Evolutionary conservation across 2,888 invertebrate genomes (phyloP).

Genomic region (Argyra leucocephala): DNA sequence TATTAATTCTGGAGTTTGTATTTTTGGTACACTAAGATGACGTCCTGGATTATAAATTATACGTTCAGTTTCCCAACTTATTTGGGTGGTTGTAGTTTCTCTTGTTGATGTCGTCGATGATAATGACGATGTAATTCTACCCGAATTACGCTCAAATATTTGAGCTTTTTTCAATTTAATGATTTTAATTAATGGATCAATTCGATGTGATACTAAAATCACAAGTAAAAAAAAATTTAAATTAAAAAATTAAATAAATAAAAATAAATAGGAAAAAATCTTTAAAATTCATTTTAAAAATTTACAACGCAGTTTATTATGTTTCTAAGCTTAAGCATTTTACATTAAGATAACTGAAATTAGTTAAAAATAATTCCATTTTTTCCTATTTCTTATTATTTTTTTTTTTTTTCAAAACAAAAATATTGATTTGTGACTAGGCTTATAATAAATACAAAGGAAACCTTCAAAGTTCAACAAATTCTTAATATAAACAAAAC

Average conservation of each 20-base stretch:
- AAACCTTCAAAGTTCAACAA: not conserved
- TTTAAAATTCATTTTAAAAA: no score
- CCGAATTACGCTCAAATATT: constrained; percentile 27
- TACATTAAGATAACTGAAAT: no score
- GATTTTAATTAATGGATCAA: constrained; percentile 39
- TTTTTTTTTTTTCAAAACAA: not conserved
- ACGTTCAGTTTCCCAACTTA: constrained; percentile 19
- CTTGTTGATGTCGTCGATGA: constrained; percentile 19
- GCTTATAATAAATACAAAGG: not conserved
- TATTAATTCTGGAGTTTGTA: constrained; percentile 14
- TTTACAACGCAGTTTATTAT: no score
- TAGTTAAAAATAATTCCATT: no score
- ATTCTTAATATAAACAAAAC: no score
- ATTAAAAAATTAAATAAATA: no score
- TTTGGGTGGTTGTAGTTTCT: constrained; percentile 11
- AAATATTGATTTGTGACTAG: not conserved
- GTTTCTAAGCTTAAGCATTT: no score
- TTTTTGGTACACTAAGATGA: constrained; percentile 18
- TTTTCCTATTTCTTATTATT: no score
- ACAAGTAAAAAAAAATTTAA: no score
- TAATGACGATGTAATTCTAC: constrained; percentile 35
- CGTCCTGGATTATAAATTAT: constrained; percentile 25
- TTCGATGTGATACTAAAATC: constrained; percentile 38
- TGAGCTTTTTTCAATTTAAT: constrained; percentile 35
- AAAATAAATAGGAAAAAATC: no score